Evolutionary conservation across 2,113 vertebrate species (phyloP), one percentile per base, ranked within the genome.

Genomic region (Lethenteron camtschaticum): DNA sequence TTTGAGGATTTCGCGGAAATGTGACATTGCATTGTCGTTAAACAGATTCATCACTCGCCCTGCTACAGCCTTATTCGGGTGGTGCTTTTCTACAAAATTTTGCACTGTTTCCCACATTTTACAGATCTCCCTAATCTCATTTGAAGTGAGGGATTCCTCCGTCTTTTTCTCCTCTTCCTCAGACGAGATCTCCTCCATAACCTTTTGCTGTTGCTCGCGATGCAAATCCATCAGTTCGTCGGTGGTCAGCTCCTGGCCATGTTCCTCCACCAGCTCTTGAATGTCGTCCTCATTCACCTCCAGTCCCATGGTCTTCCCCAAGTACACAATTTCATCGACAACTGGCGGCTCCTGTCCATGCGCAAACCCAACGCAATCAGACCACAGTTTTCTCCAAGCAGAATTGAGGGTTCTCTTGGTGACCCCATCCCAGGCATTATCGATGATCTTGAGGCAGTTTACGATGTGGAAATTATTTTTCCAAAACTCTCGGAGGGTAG

Each of bases 141-240:
- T 41, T 41, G 41, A 41, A 41, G 41, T 41, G 41, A 41, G 41
- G 41, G 41, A 57, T 13, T 68, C 18, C 11, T 9, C 57, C 18
- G 12, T 69, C 57, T 8, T 16, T 12, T 57, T 69, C 12, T 70
- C 8, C 56, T 70, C 69, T 1, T 70, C 69, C 8, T 70, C 69
- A 70, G 69, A 56, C 69, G 69, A 70, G 4, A 70, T 70, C 11
- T 70, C 69, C 55, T 57, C 55, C 9, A 7, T 70, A 70, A 70
- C 14, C 69, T 70, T 6, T 70, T 70, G 14, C 56, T 70, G 9
- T 70, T 70, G 69, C 69, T 70, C 56, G 69, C 69, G 69, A 70
- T 71, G 57, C 70, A 71, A 7, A 68, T 70, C 57, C 11, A 70
- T 69, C 70, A 63, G 59, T 18, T 63, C 59, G 4, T 63, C 59